phyloP scores from a whole-genome alignment of 2,113 vertebrate species.

The Tetrao urogallus region DNA sequence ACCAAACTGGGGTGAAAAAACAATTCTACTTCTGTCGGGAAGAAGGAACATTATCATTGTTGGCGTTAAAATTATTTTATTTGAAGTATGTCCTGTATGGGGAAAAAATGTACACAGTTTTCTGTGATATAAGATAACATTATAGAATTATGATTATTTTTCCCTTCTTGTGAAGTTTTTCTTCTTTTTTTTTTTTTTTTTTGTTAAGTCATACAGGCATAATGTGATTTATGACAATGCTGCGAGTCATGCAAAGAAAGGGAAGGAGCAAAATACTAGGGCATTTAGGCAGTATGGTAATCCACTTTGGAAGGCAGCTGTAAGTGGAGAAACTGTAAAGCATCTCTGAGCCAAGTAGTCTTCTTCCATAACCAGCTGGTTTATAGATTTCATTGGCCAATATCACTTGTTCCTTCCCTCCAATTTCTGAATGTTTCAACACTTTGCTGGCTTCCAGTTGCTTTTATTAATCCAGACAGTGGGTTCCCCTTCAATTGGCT shows the following conservation, averaged over 20 bases:
- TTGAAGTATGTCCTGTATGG: slow-evolving; percentile 80
- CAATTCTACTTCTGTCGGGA: slow-evolving; percentile 73
- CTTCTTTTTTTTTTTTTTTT: background rate
- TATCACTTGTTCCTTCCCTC: slow-evolving; percentile 24
- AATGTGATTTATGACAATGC: slow-evolving; percentile 59
- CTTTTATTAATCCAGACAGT: background rate
- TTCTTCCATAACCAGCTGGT: slow-evolving; percentile 26
- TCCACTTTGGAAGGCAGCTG: slow-evolving; percentile 32
- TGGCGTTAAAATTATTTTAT: slow-evolving; percentile 77
- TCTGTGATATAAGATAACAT: slow-evolving; percentile 79
- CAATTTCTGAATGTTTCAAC: slow-evolving; percentile 7
- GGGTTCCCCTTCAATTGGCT: background rate
- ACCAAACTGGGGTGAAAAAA: slow-evolving; percentile 61
- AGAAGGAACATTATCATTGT: slow-evolving; percentile 75
- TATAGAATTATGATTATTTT: slow-evolving; percentile 71
- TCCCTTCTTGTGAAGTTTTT: slow-evolving; percentile 74
- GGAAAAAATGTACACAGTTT: slow-evolving; percentile 83
- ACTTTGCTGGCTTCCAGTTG: background rate
- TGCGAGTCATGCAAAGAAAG: slow-evolving; percentile 51
- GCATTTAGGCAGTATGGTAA: slow-evolving; percentile 70
- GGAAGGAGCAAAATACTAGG: slow-evolving; percentile 71
- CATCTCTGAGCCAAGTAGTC: slow-evolving; percentile 66
- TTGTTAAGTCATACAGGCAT: slow-evolving; percentile 45
- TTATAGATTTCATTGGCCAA: slow-evolving; percentile 9
- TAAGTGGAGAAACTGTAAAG: slow-evolving; percentile 53